phyloP scores from a whole-genome alignment of 2,113 vertebrate genomes.

The Indicator maculatus region DNA sequence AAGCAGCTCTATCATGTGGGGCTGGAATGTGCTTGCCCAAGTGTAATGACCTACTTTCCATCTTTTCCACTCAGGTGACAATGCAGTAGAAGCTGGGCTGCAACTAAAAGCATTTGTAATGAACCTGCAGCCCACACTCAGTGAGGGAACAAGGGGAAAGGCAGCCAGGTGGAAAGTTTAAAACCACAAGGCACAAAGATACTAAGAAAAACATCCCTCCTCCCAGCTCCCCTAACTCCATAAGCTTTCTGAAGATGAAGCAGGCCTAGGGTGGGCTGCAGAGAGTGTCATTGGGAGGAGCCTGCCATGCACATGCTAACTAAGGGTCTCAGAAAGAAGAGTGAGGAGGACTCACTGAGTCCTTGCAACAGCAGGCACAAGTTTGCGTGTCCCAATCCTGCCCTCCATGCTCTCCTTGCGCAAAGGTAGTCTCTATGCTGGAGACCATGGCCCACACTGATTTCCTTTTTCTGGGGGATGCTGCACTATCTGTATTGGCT shows the following conservation, averaged over 20 bases:
- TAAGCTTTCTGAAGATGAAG: background rate
- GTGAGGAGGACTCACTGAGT: background rate
- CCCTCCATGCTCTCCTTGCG: background rate
- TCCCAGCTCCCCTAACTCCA: background rate
- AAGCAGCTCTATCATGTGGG: constrained; percentile 56
- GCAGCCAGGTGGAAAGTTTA: constrained; percentile 57
- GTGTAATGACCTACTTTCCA: constrained; percentile 74
- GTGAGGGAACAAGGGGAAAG: background rate
- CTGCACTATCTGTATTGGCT: background rate
- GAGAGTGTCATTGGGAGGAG: background rate
- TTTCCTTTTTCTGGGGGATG: background rate
- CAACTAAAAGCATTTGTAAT: constrained; percentile 25
- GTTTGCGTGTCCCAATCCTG: accelerated
- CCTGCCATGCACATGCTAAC: accelerated
- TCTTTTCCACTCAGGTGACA: constrained; percentile 69
- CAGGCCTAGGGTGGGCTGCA: background rate
- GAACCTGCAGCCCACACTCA: constrained; percentile 39
- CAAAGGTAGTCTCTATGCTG: background rate
- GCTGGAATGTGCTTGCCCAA: constrained; percentile 49
- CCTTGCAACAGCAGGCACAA: background rate
- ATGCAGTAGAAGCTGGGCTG: constrained; percentile 40
- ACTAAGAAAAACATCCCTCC: background rate
- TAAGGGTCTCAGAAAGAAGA: background rate
- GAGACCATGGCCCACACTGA: background rate
- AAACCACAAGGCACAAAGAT: background rate